Percentiles rank a stretch among this genome's conserved stretches.
phyloP scores from a whole-genome alignment of 1,140 invertebrate genomes.

The Drosophila prosaltans region DNA sequence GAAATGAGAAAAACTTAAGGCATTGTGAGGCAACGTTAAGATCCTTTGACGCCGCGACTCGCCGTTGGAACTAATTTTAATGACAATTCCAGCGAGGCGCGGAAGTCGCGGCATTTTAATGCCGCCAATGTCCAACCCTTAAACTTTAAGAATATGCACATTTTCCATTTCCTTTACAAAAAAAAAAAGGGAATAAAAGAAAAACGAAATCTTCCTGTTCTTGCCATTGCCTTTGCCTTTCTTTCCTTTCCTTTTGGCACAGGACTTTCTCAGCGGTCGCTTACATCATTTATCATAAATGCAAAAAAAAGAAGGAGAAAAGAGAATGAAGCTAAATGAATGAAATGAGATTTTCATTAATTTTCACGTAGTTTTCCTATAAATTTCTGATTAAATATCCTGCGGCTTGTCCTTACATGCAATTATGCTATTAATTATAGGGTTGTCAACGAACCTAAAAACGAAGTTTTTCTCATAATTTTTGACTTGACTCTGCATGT shows the following conservation, averaged over 20 bases:
- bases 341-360: constrained; percentile 6
- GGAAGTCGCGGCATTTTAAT: constrained; percentile 48
- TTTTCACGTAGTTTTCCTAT: constrained; percentile 58
- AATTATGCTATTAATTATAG: constrained; percentile 68
- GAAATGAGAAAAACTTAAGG: constrained; percentile 31
- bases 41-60: constrained; percentile 23
- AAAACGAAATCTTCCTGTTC: neutral
- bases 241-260: constrained; percentile 24
- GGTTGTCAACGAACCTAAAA: constrained; percentile 16
- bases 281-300: constrained; percentile 59
- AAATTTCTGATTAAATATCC: constrained; percentile 41
- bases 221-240: too few species aligned
- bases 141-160: constrained; percentile 41
- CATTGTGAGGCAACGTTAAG: neutral
- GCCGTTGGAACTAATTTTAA: constrained; percentile 76
- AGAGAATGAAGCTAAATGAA: constrained; percentile 1
- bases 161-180: constrained; percentile 43
- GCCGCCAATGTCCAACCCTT: constrained; percentile 32
- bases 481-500: constrained; percentile 11
- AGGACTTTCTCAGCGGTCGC: constrained; percentile 41
- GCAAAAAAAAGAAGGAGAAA: neutral
- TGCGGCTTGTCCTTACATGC: constrained; percentile 22
- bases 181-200: neutral
- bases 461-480: neutral
- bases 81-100: constrained; percentile 71